phyloP scores from a whole-genome alignment of 2,888 invertebrate species.

The Metopia argyrocephala region DNA sequence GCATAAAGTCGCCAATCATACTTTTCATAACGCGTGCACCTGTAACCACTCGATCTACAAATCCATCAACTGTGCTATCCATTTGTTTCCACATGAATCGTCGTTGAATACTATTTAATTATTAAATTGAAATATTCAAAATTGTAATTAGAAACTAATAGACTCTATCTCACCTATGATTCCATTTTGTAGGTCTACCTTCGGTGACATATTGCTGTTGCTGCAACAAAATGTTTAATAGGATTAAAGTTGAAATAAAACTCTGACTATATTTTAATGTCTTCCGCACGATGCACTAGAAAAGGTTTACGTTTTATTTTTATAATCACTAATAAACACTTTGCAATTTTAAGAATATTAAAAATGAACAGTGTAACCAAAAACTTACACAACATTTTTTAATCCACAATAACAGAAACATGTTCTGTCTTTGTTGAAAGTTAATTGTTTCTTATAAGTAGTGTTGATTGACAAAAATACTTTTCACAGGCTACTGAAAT shows the following conservation, averaged over 20 bases:
- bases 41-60: conserved; percentile 72
- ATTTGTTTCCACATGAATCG: conserved; percentile 78
- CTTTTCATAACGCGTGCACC: conserved; percentile 72
- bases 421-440: conserved; percentile 21
- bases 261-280: conserved; percentile 3
- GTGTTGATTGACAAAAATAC: no score
- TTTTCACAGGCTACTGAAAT: conserved; percentile 6
- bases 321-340: not conserved
- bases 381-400: conserved; percentile 64
- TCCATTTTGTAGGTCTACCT: conserved; percentile 42
- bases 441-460: conserved; percentile 3
- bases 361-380: not conserved
- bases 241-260: conserved; percentile 18
- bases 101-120: conserved; percentile 71
- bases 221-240: conserved; percentile 44
- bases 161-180: conserved; percentile 50
- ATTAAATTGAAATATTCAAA: not conserved
- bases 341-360: no score
- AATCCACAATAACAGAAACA: conserved; percentile 40
- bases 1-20: conserved; percentile 72
- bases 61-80: conserved; percentile 73
- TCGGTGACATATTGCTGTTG: conserved; percentile 43
- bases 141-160: not conserved
- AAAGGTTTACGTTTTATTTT: conserved; percentile 33
- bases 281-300: conserved; percentile 57